Conservation (phyloP, 2,113 vertebrate species). For the Pluvianellus socialis region DNA sequence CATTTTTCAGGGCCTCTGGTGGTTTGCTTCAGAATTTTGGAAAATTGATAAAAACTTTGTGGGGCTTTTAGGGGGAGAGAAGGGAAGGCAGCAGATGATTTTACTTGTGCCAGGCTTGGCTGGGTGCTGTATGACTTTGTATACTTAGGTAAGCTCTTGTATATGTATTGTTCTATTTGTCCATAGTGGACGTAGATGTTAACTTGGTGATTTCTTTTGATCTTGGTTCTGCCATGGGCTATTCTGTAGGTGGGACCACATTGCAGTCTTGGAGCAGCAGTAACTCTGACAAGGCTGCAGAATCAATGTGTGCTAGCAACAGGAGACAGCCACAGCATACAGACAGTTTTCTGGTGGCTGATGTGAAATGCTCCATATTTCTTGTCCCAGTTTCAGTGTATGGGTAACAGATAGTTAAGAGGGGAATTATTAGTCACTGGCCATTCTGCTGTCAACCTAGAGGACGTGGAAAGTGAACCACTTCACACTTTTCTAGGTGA, state of each 20-base stretch:
- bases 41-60: neutral
- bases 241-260: neutral
- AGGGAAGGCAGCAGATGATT: neutral
- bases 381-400: neutral
- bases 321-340: accelerated
- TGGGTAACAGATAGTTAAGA: neutral
- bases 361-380: neutral
- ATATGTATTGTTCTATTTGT: neutral
- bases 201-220: neutral
- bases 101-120: neutral
- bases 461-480: neutral
- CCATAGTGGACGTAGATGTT: neutral
- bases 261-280: neutral
- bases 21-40: neutral
- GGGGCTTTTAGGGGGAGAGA: neutral
- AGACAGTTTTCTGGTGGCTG: neutral
- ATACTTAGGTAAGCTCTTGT: neutral
- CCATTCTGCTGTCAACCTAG: neutral
- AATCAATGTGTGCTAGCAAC: neutral
- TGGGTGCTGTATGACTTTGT: neutral
- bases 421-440: neutral
- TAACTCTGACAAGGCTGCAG: neutral
- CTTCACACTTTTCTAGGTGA: neutral
- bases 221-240: neutral
- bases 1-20: neutral